Evolutionary conservation across 2,888 invertebrate species (phyloP), one percentile per base, ranked within the genome.

Genomic region (Notodromas monacha): DNA sequence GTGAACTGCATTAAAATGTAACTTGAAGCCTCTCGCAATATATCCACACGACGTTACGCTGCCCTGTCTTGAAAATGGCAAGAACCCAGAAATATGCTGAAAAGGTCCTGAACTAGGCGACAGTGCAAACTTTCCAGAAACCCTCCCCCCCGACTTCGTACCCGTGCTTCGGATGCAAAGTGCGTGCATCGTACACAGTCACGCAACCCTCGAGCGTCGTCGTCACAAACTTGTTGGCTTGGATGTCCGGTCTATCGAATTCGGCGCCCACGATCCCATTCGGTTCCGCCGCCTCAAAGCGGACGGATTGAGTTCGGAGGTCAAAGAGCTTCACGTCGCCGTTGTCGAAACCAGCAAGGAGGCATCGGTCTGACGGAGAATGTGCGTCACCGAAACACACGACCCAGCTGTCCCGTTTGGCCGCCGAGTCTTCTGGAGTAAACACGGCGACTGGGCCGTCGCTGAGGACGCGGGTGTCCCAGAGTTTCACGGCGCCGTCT

Each of bases 311-410:
- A 4, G 63, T 63, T 34, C 68, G 60, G 14, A 89, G 54, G 47
- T 89, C 84, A 46, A 77, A 86, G 52, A 89, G 60, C 51, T 86
- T 89, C 2, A 89, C 50, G 44, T 89, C 89, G 0, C 89, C 89
- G 47, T 89, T 89, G 44, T 89, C 86, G 43, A 84, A 89, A 2
- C 89, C 89, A 6, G 84, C 74, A 14, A 66, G 69, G 0, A 89
- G 65, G 33, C 70, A 58, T 33, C 86, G 59, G 41, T 89, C 84
- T 15, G 68, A 60, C 28, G 68, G 63, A 45, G 70, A 77, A 50
- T 67, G 76, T 0, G 79, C 69, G 52, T 86, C 45, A 55, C 60
- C 86, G 45, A 89, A 84, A 1, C 68, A 63, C 1, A 86, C 84
- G 0, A 70, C 52, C 89, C 89, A 89, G 48, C 89, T 89, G 44